Percentiles rank a stretch among this genome's conserved stretches.
Evolutionary conservation across 2,113 vertebrate species (phyloP).

Genomic region (Nematolebias whitei): DNA sequence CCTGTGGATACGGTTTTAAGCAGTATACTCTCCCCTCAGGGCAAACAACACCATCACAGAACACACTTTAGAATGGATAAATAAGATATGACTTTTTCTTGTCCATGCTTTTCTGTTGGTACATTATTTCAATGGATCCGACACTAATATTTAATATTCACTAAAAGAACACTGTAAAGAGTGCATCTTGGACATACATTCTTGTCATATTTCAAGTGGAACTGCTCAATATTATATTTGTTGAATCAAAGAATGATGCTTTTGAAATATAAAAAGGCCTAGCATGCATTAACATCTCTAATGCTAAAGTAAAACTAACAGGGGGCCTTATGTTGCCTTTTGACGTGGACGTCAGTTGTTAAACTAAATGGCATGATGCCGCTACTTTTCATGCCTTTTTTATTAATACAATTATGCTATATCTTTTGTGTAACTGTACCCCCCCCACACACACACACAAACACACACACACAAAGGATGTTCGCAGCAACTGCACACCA

Average conservation of each 20-base stretch:
- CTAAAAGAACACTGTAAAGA: neutral
- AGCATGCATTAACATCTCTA: no score
- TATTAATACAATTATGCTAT: no score
- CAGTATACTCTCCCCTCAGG: slow-evolving; percentile 2
- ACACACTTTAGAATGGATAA: neutral
- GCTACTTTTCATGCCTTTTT: neutral
- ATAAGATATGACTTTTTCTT: neutral
- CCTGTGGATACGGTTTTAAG: slow-evolving; percentile 27
- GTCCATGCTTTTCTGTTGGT: neutral
- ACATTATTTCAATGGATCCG: neutral
- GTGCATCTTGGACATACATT: neutral
- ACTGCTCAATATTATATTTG: neutral
- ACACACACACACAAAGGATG: no score
- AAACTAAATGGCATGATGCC: neutral
- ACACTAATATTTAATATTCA: neutral
- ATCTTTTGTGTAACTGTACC: no score
- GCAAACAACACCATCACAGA: slow-evolving; percentile 11
- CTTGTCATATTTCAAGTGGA: neutral
- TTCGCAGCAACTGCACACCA: no score
- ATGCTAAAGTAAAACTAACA: neutral
- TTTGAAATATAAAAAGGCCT: no score
- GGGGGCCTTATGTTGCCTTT: neutral
- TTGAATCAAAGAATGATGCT: neutral
- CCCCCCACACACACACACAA: neutral
- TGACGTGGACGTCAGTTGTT: neutral